A percentile compares a stretch with the other conserved stretches of the same genome.
phyloP scores from a whole-genome alignment of 2,888 invertebrate genomes.

The Drosophila trichaetosa region DNA sequence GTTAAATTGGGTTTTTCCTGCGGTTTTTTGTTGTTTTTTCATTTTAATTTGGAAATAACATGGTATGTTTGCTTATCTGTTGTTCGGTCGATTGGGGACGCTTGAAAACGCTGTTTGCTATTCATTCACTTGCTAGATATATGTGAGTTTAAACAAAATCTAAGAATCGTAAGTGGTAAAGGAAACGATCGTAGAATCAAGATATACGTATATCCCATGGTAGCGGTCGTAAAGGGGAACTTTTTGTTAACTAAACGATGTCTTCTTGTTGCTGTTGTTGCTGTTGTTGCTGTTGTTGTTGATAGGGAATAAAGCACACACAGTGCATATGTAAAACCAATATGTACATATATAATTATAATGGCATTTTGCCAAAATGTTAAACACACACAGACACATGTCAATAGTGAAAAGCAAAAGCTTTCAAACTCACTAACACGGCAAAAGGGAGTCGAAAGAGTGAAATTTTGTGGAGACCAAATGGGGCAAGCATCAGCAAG shows the following conservation, averaged over 20 bases:
- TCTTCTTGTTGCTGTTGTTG: constrained; percentile 1
- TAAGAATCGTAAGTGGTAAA: background rate
- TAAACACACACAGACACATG: constrained; percentile 24
- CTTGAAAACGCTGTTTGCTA: constrained; percentile 6
- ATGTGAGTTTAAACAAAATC: background rate
- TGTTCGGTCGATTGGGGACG: background rate
- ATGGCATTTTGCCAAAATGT: constrained; percentile 76
- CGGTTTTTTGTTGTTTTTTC: constrained; percentile 1
- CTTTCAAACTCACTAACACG: constrained; percentile 30
- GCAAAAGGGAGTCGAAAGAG: constrained; percentile 14
- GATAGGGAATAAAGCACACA: constrained; percentile 26
- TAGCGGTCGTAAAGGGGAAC: background rate
- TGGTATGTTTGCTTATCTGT: background rate
- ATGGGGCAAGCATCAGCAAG: background rate
- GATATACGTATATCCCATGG: no score
- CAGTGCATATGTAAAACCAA: constrained; percentile 18
- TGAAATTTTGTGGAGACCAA: constrained; percentile 6
- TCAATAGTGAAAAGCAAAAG: constrained; percentile 33
- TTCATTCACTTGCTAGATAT: constrained; percentile 1
- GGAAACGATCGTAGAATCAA: background rate
- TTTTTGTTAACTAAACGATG: background rate
- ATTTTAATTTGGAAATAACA: background rate
- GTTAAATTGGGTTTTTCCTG: background rate
- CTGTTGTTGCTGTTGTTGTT: constrained; percentile 5
- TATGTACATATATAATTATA: constrained; percentile 69